phyloP scores from a whole-genome alignment of 1,140 invertebrate species.

The Ptiloglossa arizonensis region DNA sequence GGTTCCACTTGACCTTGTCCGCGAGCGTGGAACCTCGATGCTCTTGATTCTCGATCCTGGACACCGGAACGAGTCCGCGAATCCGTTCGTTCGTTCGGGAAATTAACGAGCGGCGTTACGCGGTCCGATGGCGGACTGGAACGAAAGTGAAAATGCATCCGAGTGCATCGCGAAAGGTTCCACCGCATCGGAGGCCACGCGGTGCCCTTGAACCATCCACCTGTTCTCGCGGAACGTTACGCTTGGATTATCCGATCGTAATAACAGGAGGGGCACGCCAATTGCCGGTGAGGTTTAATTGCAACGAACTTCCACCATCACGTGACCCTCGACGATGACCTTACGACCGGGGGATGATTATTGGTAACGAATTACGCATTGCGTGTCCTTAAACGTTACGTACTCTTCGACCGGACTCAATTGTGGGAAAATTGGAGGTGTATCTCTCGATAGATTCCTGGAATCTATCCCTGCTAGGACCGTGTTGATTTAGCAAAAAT shows the following conservation, averaged over 20 bases:
- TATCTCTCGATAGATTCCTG: no score
- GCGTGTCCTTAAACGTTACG: no score
- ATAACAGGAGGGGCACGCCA: slow-evolving; percentile 59
- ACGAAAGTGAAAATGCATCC: slow-evolving; percentile 43
- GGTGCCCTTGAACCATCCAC: slow-evolving; percentile 61
- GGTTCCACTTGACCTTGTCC: no score
- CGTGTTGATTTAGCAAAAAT: no score
- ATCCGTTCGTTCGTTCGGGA: not conserved
- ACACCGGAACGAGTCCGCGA: not conserved
- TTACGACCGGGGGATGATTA: no score
- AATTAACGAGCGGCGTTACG: not conserved
- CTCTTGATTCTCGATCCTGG: not conserved
- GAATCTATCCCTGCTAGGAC: no score
- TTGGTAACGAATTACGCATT: no score
- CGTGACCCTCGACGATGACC: not conserved
- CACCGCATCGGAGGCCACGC: slow-evolving; percentile 26
- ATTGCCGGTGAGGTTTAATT: slow-evolving; percentile 59
- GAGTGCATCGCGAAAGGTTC: slow-evolving; percentile 13
- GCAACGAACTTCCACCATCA: slow-evolving; percentile 55
- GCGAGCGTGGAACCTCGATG: no score
- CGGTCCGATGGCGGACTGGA: not conserved
- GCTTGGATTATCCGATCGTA: slow-evolving; percentile 62
- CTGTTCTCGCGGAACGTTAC: slow-evolving; percentile 56
- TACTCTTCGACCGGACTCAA: no score
- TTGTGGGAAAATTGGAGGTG: no score